Base-by-base conservation (phyloP, 2,797 vertebrate genomes). In the Ambastaia sidthimunki region DNA sequence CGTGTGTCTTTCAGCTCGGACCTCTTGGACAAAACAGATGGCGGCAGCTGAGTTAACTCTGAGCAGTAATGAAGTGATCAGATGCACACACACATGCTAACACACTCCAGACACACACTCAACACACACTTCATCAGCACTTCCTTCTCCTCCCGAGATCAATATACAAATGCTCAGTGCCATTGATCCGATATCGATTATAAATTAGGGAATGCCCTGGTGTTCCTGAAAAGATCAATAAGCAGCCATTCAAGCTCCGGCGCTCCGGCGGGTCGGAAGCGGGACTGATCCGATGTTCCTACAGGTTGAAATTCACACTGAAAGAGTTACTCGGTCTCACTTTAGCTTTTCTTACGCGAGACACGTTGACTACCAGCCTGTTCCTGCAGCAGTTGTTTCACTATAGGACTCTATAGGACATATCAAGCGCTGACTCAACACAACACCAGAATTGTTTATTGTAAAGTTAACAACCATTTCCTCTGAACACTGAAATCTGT, bases 141-240 rank as follows among this genome's bases (percentile, higher is more conserved):
- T 87, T 87, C 86, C 86, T 87, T 75, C 79, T 82, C 76, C 57
- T 78, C 81, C 67, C 70, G 73, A 75, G 86, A 87, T 84, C 86
- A 84, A 85, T 85, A 85, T 78, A 85, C 84, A 84, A 87, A 87
- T 83, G 84, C 84, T 84, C 76, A 71, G 76, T 31, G 55, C 31
- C 78, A 98, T 97, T 94, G 97, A 98, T 97, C 94, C 88, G 69
- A 88, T 95, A 99, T 98, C 96, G 97, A 98, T 98, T 98, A 96
- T 94, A 96, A 96, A 97, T 99, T 98, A 98, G 94, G 91, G 90
- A 96, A 95, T 93, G 94, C 95, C 95, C 93, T 93, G 86, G 86
- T 84, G 86, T 87, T 87, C 79, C 77, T 79, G 75, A 78, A 73
- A 80, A 80, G 86, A 85, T 87, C 86, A 80, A 87, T 87, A 81